phyloP scores from a whole-genome alignment of 2,113 vertebrate genomes.

The Eurystomus gularis region DNA sequence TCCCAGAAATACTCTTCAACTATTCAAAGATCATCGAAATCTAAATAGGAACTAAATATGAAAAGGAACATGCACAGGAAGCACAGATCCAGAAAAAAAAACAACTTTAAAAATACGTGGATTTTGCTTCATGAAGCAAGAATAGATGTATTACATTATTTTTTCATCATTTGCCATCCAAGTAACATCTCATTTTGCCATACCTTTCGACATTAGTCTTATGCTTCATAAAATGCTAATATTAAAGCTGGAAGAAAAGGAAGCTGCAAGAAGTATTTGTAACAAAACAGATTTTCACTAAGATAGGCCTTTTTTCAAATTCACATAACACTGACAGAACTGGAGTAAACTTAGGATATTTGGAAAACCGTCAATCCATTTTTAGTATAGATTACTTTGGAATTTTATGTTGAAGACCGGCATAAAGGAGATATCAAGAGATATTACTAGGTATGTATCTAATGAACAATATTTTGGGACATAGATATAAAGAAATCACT shows the following conservation, averaged over 20 bases:
- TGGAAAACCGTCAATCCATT: not conserved
- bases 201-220: not conserved
- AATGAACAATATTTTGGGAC: not conserved
- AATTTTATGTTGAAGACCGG: not conserved
- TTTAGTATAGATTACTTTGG: not conserved
- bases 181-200: not conserved
- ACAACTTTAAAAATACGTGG: not conserved
- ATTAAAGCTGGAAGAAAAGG: not conserved
- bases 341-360: not conserved
- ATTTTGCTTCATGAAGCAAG: not conserved
- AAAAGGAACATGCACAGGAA: not conserved
- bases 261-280: not conserved
- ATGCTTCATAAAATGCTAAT: not conserved
- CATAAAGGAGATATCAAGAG: not conserved
- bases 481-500: not conserved
- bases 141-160: not conserved
- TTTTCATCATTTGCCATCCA: conserved; percentile 1
- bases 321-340: not conserved
- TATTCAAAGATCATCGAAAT: not conserved
- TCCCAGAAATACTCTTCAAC: not conserved
- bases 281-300: not conserved
- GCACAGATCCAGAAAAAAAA: not conserved
- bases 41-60: not conserved
- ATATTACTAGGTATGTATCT: not conserved
- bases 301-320: not conserved